Percentiles rank a stretch among this genome's conserved stretches.
phyloP scores from a whole-genome alignment of 2,797 vertebrate genomes.

The Acanthurus leucopareius region DNA sequence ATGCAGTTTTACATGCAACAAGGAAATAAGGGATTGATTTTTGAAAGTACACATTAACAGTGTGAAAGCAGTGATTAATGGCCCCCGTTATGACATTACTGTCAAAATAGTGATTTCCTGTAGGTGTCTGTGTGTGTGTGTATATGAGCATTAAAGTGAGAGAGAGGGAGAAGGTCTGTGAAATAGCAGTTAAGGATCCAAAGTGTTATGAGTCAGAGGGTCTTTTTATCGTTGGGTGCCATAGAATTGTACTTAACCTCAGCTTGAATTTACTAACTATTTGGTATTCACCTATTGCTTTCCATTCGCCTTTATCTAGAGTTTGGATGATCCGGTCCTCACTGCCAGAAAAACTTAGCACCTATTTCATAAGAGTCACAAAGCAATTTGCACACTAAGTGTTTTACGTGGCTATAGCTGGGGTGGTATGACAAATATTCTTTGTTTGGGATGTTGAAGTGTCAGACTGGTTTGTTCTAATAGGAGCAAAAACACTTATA shows the following conservation, averaged over 20 bases:
- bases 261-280: conserved; percentile 13
- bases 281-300: conserved; percentile 19
- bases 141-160: not conserved
- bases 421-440: conserved; percentile 1
- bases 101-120: not conserved
- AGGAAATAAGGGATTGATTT: not conserved
- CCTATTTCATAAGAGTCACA: conserved; percentile 29
- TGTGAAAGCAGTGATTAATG: not conserved
- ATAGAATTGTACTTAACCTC: conserved; percentile 3
- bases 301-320: not conserved
- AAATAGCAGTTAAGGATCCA: conserved; percentile 2
- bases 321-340: conserved; percentile 19
- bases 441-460: conserved; percentile 25
- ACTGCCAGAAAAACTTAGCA: conserved; percentile 30
- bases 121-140: not conserved
- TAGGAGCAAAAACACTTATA: not conserved
- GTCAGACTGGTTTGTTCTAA: conserved; percentile 9
- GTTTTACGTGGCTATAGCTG: conserved; percentile 5
- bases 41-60: not conserved
- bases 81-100: not conserved
- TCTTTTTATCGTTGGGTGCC: conserved; percentile 13
- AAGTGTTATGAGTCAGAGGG: conserved; percentile 11
- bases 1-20: not conserved
- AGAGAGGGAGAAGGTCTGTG: not conserved
- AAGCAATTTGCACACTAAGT: conserved; percentile 16